phyloP scores from a whole-genome alignment of 2,797 vertebrate genomes.

The Oryzias dopingdopingensis region DNA sequence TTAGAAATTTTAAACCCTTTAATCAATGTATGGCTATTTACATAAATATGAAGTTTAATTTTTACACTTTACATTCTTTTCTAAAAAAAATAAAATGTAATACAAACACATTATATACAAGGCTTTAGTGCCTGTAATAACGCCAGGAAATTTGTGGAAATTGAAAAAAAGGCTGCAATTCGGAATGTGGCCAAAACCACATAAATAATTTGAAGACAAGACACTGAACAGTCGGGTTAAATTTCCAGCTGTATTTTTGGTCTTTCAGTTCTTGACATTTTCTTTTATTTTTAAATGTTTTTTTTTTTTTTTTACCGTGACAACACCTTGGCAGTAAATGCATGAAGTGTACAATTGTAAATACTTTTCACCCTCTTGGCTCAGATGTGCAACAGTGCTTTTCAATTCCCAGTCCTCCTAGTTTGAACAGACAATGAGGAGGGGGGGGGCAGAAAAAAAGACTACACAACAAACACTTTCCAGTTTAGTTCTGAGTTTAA shows the following conservation, averaged over 20 bases:
- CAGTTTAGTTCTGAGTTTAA: slow-evolving; percentile 76
- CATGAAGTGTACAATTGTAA: not conserved
- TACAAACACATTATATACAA: slow-evolving; percentile 6
- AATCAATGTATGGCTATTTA: slow-evolving; percentile 16
- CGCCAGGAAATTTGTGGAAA: slow-evolving; percentile 13
- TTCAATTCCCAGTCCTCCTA: not conserved
- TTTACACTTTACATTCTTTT: slow-evolving; percentile 4
- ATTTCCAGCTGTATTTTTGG: not conserved
- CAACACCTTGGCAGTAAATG: not conserved
- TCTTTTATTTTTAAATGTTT: not conserved
- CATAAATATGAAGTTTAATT: slow-evolving; percentile 5
- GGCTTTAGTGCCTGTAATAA: not conserved
- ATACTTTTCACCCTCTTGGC: not conserved
- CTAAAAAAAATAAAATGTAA: slow-evolving; percentile 20
- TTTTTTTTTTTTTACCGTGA: slow-evolving; percentile 3
- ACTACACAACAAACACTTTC: slow-evolving; percentile 46
- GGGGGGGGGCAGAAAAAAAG: slow-evolving; percentile 19
- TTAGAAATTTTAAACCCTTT: slow-evolving; percentile 11
- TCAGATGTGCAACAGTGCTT: slow-evolving; percentile 13
- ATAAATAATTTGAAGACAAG: not conserved
- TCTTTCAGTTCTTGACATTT: not conserved
- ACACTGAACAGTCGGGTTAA: not conserved
- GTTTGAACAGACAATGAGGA: not conserved
- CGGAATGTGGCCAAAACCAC: slow-evolving; percentile 29
- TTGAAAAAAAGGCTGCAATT: slow-evolving; percentile 15